Evolutionary conservation across 1,140 invertebrate genomes (phyloP).

Genomic region (Papilio polyxenes): DNA sequence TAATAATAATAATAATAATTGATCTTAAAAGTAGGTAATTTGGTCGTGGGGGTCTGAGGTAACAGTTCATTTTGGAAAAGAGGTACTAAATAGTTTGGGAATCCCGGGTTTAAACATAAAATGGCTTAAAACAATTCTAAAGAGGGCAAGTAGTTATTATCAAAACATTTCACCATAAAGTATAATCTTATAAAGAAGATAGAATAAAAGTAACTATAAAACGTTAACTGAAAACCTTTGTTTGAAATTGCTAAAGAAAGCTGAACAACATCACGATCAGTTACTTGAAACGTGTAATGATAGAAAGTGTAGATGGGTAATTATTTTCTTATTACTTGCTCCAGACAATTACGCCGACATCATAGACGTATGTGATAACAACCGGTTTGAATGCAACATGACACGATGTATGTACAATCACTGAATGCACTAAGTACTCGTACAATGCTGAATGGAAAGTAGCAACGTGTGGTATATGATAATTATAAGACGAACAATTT

Average conservation of each 20-base stretch:
- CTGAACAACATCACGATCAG: not conserved
- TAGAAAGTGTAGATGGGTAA: slow-evolving; percentile 18
- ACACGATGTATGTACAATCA: not conserved
- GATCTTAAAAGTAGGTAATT: too few species aligned
- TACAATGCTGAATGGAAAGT: slow-evolving; percentile 1
- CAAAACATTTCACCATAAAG: too few species aligned
- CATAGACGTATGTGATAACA: slow-evolving; percentile 10
- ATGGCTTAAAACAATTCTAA: too few species aligned
- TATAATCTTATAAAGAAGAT: too few species aligned
- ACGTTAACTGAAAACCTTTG: not conserved
- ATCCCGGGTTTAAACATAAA: too few species aligned
- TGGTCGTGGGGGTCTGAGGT: too few species aligned
- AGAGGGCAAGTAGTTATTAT: too few species aligned
- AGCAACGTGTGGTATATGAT: not conserved
- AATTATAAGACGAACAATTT: not conserved
- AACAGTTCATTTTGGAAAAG: too few species aligned
- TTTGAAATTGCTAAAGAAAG: not conserved
- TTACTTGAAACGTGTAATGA: not conserved
- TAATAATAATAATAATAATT: too few species aligned
- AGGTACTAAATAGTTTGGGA: too few species aligned
- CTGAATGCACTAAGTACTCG: not conserved
- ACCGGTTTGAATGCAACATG: not conserved
- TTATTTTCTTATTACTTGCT: slow-evolving; percentile 21
- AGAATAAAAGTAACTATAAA: not conserved
- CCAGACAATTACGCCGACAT: not conserved